phyloP scores from a whole-genome alignment of 2,888 invertebrate species.

The Portevinia maculata region DNA sequence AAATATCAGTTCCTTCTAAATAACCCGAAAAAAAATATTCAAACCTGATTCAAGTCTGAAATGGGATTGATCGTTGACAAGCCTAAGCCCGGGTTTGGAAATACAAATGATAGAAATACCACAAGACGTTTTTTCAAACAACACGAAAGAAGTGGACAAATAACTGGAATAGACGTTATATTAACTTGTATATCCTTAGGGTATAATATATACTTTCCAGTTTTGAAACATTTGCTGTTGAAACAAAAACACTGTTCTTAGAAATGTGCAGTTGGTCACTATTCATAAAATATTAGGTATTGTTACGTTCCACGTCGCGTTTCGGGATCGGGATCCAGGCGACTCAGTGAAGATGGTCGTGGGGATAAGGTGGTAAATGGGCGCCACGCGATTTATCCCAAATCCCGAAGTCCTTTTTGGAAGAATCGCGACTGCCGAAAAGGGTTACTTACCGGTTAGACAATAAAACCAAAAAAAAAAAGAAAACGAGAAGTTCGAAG shows the following conservation, averaged over 20 bases:
- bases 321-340: no score
- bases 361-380: no score
- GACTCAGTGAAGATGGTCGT: no score
- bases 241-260: neutral
- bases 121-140: slow-evolving; percentile 19
- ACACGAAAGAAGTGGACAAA: slow-evolving; percentile 5
- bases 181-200: slow-evolving; percentile 12
- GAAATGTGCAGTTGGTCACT: slow-evolving; percentile 13
- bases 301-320: no score
- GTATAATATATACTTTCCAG: neutral
- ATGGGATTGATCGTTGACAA: slow-evolving; percentile 14
- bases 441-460: no score
- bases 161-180: slow-evolving; percentile 17
- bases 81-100: slow-evolving; percentile 5
- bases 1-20: neutral
- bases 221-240: neutral
- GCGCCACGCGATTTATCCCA: no score
- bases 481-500: no score
- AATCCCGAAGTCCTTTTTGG: no score
- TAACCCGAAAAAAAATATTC: slow-evolving; percentile 2
- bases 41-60: slow-evolving; percentile 14
- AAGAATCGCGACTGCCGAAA: no score
- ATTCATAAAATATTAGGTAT: slow-evolving; percentile 19
- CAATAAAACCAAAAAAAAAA: no score
- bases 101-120: slow-evolving; percentile 2